phyloP scores from a whole-genome alignment of 2,113 vertebrate genomes.

The Petaurus breviceps region DNA sequence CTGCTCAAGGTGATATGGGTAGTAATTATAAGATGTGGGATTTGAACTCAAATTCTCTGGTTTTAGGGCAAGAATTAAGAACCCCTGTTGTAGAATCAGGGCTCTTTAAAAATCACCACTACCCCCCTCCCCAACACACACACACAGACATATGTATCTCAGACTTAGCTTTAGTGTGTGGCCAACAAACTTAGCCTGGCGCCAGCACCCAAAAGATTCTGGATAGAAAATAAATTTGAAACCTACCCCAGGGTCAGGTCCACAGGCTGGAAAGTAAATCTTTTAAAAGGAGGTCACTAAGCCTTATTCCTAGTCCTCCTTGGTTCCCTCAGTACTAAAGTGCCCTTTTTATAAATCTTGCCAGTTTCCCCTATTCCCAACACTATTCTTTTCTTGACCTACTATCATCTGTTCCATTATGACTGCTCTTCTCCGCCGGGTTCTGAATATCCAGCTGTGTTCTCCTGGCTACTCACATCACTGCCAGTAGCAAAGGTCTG shows the following conservation, averaged over 20 bases:
- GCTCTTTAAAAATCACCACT: not conserved
- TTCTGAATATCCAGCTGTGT: not conserved
- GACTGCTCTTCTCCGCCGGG: rapidly evolving
- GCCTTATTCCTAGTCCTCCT: not conserved
- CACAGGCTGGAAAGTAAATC: not conserved
- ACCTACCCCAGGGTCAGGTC: not conserved
- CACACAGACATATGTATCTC: not conserved
- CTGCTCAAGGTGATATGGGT: not conserved
- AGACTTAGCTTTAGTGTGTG: not conserved
- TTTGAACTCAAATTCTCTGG: not conserved
- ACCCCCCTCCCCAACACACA: no score
- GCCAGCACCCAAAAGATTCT: not conserved
- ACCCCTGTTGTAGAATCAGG: no score
- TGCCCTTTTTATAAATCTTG: not conserved
- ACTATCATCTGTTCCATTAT: not conserved
- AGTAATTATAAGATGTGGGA: not conserved
- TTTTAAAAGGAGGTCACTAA: not conserved
- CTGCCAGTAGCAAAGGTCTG: not conserved
- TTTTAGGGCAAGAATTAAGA: not conserved
- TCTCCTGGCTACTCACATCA: not conserved
- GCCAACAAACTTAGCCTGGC: not conserved
- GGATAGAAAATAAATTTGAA: not conserved
- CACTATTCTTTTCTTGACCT: not conserved
- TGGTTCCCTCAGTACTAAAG: not conserved
- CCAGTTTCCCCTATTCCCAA: rapidly evolving